These are phyloP conservation scores for Pseudococcus jackbeardsleyi DNA, from an alignment of 2,888 invertebrate genomes.

Conservation along the genomic window DNA sequence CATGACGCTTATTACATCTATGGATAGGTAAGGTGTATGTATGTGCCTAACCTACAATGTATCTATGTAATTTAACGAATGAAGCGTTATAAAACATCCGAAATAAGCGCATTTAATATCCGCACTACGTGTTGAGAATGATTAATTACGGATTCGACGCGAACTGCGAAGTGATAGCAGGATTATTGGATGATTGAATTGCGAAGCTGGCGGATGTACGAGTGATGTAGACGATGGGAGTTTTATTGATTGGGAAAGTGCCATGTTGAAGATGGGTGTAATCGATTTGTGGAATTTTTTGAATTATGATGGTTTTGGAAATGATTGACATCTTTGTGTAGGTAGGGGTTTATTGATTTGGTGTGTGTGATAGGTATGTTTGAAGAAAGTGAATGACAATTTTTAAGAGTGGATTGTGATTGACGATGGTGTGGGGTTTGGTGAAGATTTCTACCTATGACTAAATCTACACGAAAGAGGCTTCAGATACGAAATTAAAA, in stretches of 20 bases:
- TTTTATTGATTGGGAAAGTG: not conserved
- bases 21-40: not conserved
- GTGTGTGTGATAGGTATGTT: no score
- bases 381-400: no score
- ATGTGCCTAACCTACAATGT: not conserved
- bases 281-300: not conserved
- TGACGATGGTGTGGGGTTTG: no score
- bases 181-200: not conserved
- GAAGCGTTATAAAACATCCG: not conserved
- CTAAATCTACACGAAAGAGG: no score
- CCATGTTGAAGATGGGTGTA: not conserved
- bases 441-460: no score
- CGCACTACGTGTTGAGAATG: not conserved
- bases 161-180: not conserved
- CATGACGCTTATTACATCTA: not conserved
- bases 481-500: no score
- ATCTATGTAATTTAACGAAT: not conserved
- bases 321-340: not conserved
- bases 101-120: conserved; percentile 7
- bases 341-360: not conserved
- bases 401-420: no score
- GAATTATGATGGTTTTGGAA: not conserved
- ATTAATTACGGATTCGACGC: not conserved
- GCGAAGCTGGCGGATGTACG: not conserved
- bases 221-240: not conserved